Conservation (phyloP, 2,113 vertebrate species). For the Xiphias gladius region DNA sequence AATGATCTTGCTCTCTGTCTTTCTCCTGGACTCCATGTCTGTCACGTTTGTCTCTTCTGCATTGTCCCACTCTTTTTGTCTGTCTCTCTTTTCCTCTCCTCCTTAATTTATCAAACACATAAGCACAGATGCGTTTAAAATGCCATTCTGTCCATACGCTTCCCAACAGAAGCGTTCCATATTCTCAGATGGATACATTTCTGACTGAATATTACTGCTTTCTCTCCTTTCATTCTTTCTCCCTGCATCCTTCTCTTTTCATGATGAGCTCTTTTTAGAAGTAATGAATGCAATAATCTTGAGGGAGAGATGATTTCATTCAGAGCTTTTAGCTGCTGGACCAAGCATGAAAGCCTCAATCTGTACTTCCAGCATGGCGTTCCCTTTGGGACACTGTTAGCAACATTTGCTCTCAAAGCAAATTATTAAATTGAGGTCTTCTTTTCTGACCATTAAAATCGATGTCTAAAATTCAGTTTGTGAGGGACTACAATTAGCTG, state of each 20-base stretch:
- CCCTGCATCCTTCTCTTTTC: conserved; percentile 19
- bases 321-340: conserved; percentile 68
- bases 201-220: conserved; percentile 28
- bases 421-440: conserved; percentile 39
- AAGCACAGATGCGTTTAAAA: conserved; percentile 17
- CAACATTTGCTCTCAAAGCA: conserved; percentile 46
- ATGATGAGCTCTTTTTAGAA: conserved; percentile 59
- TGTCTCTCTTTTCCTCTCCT: neutral
- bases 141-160: conserved; percentile 22
- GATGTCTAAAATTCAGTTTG: neutral
- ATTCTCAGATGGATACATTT: conserved; percentile 3
- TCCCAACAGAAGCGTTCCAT: conserved; percentile 14
- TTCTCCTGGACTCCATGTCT: neutral
- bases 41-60: neutral
- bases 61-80: neutral
- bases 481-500: neutral
- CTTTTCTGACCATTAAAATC: conserved; percentile 24
- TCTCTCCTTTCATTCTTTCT: conserved; percentile 5
- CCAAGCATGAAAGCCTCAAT: conserved; percentile 59
- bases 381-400: conserved; percentile 57
- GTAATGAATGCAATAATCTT: conserved; percentile 73
- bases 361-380: conserved; percentile 38
- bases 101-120: neutral
- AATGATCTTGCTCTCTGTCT: neutral
- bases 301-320: conserved; percentile 63